These are phyloP conservation scores for Euleptes europaea DNA, from an alignment of 2,113 vertebrate species.

Conservation along the genomic window DNA sequence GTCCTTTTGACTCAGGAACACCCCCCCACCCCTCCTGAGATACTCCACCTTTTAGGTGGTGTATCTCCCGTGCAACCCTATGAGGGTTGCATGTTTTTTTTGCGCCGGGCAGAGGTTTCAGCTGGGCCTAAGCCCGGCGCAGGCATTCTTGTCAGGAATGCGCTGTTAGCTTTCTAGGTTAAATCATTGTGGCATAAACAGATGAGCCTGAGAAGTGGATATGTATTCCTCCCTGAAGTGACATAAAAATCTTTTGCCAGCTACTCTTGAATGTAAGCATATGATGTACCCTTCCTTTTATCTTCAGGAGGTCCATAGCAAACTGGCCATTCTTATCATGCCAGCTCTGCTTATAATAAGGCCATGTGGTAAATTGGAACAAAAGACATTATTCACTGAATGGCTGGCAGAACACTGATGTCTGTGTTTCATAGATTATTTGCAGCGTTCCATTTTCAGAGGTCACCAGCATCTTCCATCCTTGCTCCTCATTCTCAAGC, in stretches of 20 bases:
- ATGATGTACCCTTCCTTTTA: not conserved
- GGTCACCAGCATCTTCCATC: slow-evolving; percentile 56
- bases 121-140: too few relatives aligned
- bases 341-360: not conserved
- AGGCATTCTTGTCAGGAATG: too few relatives aligned
- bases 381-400: slow-evolving; percentile 57
- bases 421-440: slow-evolving; percentile 60
- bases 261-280: not conserved
- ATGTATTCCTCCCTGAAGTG: not conserved
- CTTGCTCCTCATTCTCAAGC: slow-evolving; percentile 26
- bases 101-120: too few relatives aligned
- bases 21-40: too few relatives aligned
- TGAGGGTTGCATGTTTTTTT: too few relatives aligned
- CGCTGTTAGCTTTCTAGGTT: not conserved
- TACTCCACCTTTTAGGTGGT: too few relatives aligned
- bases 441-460: slow-evolving; percentile 55
- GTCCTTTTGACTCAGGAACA: too few relatives aligned
- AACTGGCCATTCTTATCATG: slow-evolving; percentile 33
- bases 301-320: not conserved
- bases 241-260: not conserved
- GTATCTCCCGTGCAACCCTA: too few relatives aligned
- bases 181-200: slow-evolving; percentile 10
- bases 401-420: slow-evolving; percentile 56
- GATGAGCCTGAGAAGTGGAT: not conserved
- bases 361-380: slow-evolving; percentile 33